Evolutionary conservation across 2,113 vertebrate species (phyloP).

Genomic region (Solenodon paradoxus): DNA sequence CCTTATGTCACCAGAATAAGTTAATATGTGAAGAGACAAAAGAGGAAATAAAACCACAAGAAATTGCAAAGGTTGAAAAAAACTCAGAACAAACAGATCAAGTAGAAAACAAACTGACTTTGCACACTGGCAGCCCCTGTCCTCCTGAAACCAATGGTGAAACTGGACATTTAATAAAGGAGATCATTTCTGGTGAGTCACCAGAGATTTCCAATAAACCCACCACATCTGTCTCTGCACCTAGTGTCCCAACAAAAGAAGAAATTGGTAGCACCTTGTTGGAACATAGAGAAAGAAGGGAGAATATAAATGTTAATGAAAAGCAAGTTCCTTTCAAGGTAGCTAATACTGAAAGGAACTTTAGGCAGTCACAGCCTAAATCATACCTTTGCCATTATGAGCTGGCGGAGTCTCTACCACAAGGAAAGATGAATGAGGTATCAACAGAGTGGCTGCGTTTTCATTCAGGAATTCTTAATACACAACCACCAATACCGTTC

Average conservation of each 20-base stretch:
- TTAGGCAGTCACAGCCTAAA: conserved; percentile 74
- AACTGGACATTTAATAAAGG: rapidly evolving
- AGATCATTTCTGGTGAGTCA: rapidly evolving
- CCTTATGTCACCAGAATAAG: neutral
- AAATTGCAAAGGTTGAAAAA: neutral
- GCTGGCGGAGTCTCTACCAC: conserved; percentile 72
- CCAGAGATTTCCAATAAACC: neutral
- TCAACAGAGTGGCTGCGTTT: conserved; percentile 79
- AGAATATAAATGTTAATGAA: conserved; percentile 42
- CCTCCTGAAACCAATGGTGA: neutral
- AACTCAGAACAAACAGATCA: conserved; percentile 34
- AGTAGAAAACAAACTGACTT: conserved; percentile 37
- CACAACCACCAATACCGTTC: conserved; percentile 76
- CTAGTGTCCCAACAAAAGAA: neutral
- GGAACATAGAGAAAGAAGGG: conserved; percentile 57
- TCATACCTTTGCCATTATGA: conserved; percentile 79
- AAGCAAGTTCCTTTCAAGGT: conserved; percentile 69
- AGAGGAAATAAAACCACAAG: conserved; percentile 46
- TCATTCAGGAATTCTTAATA: conserved; percentile 75
- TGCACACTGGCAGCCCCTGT: neutral
- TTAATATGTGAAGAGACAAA: conserved; percentile 16
- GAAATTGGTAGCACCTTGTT: neutral
- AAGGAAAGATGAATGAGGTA: conserved; percentile 70
- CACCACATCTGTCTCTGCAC: conserved; percentile 6
- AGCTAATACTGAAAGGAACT: conserved; percentile 56